Conservation (phyloP, 2,113 vertebrate species). For the Dicentrarchus labrax region DNA sequence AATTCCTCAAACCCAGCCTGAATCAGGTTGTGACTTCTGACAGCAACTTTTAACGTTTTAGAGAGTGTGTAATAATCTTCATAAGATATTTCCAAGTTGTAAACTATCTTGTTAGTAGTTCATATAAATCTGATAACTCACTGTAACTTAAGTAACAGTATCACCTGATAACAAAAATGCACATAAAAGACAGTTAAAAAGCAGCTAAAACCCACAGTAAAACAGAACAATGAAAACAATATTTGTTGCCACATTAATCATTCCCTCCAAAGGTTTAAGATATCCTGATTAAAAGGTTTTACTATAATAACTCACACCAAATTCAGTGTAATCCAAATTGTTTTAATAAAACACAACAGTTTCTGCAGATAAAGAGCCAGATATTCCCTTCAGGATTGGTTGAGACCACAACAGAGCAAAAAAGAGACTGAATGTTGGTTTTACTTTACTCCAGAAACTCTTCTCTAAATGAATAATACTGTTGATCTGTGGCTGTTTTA, state of each 20-base stretch:
- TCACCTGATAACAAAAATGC: neutral
- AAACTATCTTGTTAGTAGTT: conserved; percentile 13
- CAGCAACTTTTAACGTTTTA: neutral
- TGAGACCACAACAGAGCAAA: neutral
- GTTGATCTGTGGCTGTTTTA: neutral
- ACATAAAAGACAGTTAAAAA: conserved; percentile 16
- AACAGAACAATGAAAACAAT: neutral
- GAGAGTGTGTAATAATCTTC: neutral
- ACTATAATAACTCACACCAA: neutral
- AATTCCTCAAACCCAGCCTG: neutral
- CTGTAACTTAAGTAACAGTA: conserved; percentile 3
- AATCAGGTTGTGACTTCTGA: neutral
- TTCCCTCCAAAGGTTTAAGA: neutral
- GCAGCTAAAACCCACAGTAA: conserved; percentile 4
- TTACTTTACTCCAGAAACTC: neutral
- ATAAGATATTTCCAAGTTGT: neutral
- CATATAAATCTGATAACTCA: conserved; percentile 17
- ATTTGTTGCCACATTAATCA: neutral
- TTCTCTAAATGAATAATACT: neutral
- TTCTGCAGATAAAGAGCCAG: neutral
- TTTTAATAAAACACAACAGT: neutral
- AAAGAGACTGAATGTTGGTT: neutral
- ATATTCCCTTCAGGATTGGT: neutral
- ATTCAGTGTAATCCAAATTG: neutral
- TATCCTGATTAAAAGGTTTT: neutral